Percentiles rank a stretch among this genome's conserved stretches.
Conservation (phyloP, 2,113 vertebrate genomes). For the Sus scrofa region DNA sequence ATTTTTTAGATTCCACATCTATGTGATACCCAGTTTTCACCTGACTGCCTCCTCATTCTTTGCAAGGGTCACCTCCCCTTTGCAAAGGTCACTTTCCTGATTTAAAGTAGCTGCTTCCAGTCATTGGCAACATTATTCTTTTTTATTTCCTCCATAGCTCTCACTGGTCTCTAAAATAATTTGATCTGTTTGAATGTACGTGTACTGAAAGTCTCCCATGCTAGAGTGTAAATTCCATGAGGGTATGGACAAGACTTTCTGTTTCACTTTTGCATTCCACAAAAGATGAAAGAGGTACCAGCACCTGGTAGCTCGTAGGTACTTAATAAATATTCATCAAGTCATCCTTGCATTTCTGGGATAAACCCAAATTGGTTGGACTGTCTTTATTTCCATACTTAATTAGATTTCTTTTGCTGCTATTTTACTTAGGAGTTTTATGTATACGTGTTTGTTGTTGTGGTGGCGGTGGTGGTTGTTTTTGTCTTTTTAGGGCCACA, state of each 20-base stretch:
- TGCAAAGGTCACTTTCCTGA: neutral
- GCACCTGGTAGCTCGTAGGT: neutral
- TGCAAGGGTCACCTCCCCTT: neutral
- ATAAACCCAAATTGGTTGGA: neutral
- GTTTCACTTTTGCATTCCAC: neutral
- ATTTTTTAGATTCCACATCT: too few species aligned
- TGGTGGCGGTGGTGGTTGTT: too few species aligned
- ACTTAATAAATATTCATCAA: neutral
- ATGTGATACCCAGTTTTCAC: neutral
- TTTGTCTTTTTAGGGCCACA: too few species aligned
- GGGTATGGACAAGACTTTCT: neutral
- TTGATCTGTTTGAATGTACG: too few species aligned
- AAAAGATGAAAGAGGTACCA: neutral
- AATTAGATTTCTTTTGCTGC: neutral
- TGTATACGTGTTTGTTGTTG: neutral
- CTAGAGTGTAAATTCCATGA: too few species aligned
- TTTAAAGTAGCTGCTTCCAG: neutral
- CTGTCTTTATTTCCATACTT: too few species aligned
- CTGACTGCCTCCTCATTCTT: neutral
- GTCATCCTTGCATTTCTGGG: neutral
- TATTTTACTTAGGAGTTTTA: conserved; percentile 14
- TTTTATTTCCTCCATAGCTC: neutral
- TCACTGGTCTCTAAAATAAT: neutral
- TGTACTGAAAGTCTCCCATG: neutral
- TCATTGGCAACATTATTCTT: neutral